Conservation (phyloP, 2,113 vertebrate species). For the Campylomormyrus numenius region DNA sequence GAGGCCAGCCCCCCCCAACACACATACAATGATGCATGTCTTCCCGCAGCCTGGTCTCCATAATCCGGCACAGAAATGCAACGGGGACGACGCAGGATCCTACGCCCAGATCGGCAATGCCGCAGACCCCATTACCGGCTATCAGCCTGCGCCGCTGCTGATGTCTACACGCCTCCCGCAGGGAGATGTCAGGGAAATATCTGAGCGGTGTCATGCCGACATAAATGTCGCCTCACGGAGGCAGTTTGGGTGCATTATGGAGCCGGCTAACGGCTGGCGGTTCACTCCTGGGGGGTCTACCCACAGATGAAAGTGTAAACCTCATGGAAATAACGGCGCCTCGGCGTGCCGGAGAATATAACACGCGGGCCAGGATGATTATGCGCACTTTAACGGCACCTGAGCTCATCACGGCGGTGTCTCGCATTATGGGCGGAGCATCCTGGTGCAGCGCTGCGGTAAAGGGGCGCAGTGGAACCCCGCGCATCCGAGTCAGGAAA, state of each 20-base stretch:
- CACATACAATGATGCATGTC: not conserved
- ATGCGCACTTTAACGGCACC: not conserved
- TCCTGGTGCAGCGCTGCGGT: not conserved
- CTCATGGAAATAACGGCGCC: not conserved
- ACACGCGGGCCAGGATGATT: not conserved
- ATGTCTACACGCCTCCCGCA: not conserved
- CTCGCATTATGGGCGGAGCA: not conserved
- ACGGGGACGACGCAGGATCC: not conserved
- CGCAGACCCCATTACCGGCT: not conserved
- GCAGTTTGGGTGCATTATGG: not conserved
- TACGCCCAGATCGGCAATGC: not conserved
- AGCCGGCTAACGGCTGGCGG: not conserved
- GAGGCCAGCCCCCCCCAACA: not conserved
- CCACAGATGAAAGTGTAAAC: not conserved
- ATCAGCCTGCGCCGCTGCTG: not conserved
- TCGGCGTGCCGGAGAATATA: not conserved
- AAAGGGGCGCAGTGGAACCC: not conserved
- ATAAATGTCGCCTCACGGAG: conserved; percentile 3
- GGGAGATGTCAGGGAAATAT: conserved; percentile 8
- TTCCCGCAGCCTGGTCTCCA: not conserved
- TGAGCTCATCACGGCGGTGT: not conserved
- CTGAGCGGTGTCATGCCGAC: not conserved
- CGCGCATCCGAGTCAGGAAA: not conserved
- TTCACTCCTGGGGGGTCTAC: not conserved
- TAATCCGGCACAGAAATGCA: not conserved